Evolutionary conservation across 1,140 invertebrate genomes (phyloP).

Genomic region (Drosophila funebris): DNA sequence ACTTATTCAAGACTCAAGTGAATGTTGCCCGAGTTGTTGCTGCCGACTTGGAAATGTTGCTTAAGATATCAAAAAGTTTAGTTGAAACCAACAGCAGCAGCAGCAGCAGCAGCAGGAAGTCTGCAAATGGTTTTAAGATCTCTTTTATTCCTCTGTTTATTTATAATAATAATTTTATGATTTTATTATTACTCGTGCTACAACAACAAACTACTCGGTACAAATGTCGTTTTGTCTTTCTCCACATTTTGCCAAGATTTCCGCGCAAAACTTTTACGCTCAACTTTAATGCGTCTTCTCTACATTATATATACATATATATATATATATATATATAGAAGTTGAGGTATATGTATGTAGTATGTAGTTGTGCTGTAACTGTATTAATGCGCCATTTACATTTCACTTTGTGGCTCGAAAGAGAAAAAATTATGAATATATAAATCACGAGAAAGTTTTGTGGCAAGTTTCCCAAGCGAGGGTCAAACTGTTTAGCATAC

Average conservation of each 20-base stretch:
- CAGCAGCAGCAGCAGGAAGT: slow-evolving; percentile 21
- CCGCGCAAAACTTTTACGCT: slow-evolving; percentile 45
- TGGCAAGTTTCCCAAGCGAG: slow-evolving; percentile 18
- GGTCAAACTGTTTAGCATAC: slow-evolving; percentile 55
- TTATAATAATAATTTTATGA: slow-evolving; percentile 81
- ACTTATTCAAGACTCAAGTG: slow-evolving; percentile 49
- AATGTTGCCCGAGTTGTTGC: slow-evolving; percentile 4
- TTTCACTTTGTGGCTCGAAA: slow-evolving; percentile 53
- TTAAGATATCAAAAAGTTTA: slow-evolving; percentile 67
- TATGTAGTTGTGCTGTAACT: slow-evolving; percentile 44
- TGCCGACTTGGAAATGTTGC: slow-evolving; percentile 29
- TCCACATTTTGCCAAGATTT: slow-evolving; percentile 66
- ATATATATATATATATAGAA: neutral
- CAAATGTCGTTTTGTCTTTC: slow-evolving; percentile 15
- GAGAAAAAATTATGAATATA: slow-evolving; percentile 68
- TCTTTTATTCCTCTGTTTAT: slow-evolving; percentile 63
- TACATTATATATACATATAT: slow-evolving; percentile 11
- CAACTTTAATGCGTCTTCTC: slow-evolving; percentile 56
- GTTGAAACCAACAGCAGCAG: slow-evolving; percentile 7
- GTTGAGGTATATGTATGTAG: slow-evolving; percentile 1
- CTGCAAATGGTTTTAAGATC: slow-evolving; percentile 70
- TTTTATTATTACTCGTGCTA: slow-evolving; percentile 57
- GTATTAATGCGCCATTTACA: slow-evolving; percentile 63
- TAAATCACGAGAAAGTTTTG: slow-evolving; percentile 65
- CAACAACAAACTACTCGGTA: slow-evolving; percentile 38